Evolutionary conservation across 2,888 invertebrate species (phyloP), one percentile per base, ranked within the genome.

Genomic region (Epinotia nisella): DNA sequence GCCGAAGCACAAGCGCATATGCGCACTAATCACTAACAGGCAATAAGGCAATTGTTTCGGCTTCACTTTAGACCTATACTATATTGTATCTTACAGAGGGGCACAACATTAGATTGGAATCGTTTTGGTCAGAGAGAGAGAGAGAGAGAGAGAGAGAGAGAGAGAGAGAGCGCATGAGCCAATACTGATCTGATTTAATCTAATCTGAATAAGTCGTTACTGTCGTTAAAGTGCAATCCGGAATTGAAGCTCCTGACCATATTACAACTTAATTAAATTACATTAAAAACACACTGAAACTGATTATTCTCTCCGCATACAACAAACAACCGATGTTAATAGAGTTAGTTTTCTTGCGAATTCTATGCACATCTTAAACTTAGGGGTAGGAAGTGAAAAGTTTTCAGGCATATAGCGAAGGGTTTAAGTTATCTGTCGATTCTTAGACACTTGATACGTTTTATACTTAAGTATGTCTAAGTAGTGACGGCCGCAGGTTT

Each of bases 361-460:
- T 53, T 53, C 24, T 21, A 13, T 24, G 55, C 55, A 3, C 21
- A 55, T 10, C 53, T 55, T 21, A 21, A 55, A 55, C 10, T 55
- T 55, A 19, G 51, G 19, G 19, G 10, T 3, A 56, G 56, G 13
- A 17, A 17, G 3, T 55, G 19, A 11, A 55, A 11, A 56, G 24
- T 56, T 56, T 13, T 21, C 13, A 3, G 56, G 19, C 11, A 24
- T 56, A 13, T 56, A 15, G 11, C 10, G 53, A n/a, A 53, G n/a
- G 17, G 39, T 24, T 62, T 62, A 21, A 21, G 7, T 45, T 15
- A 53, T n/a, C n/a, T n/a, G n/a, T n/a, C 49, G 3, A 49, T 29
- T 49, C 29, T 9, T 51, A 17, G 17, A 51, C 13, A 62, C 49
- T 35, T 64, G 51, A 51, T 64, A 55, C 41, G 3, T 35, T 55